Conservation (phyloP, 2,888 invertebrate species). For the Osedax fenrisi region DNA sequence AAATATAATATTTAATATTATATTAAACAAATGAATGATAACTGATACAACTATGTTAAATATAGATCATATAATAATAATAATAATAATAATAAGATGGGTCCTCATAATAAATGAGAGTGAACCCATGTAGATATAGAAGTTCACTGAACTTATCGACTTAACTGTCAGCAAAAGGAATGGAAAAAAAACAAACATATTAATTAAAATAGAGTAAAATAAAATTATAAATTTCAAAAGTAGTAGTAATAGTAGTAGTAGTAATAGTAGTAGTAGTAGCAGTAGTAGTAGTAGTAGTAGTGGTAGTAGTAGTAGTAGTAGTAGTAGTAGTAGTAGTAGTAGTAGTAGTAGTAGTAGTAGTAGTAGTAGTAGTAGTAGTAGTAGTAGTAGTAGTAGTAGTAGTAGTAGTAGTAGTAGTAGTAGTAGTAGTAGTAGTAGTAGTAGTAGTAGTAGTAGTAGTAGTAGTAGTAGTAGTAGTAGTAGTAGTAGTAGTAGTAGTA, state of each 20-base stretch:
- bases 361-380: conserved; percentile 27
- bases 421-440: conserved; percentile 29
- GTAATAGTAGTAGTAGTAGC: conserved; percentile 28
- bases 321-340: conserved; percentile 27
- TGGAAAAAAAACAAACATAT: too few relatives aligned
- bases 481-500: conserved; percentile 29
- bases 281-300: conserved; percentile 25
- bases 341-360: conserved; percentile 24
- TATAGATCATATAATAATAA: too few relatives aligned
- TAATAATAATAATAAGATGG: too few relatives aligned
- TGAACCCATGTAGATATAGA: too few relatives aligned
- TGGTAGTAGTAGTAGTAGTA: conserved; percentile 27
- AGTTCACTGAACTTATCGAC: too few relatives aligned
- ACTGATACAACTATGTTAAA: too few relatives aligned
- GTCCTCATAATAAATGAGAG: too few relatives aligned
- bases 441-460: conserved; percentile 27
- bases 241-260: conserved; percentile 26
- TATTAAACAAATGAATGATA: too few relatives aligned
- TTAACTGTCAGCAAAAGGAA: too few relatives aligned
- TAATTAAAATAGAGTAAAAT: too few relatives aligned
- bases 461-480: conserved; percentile 22
- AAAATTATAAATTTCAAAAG: too few relatives aligned
- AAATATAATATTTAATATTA: too few relatives aligned
- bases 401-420: conserved; percentile 23
- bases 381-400: conserved; percentile 27